Conservation (phyloP, 2,113 vertebrate species). For the Nipponia nippon region DNA sequence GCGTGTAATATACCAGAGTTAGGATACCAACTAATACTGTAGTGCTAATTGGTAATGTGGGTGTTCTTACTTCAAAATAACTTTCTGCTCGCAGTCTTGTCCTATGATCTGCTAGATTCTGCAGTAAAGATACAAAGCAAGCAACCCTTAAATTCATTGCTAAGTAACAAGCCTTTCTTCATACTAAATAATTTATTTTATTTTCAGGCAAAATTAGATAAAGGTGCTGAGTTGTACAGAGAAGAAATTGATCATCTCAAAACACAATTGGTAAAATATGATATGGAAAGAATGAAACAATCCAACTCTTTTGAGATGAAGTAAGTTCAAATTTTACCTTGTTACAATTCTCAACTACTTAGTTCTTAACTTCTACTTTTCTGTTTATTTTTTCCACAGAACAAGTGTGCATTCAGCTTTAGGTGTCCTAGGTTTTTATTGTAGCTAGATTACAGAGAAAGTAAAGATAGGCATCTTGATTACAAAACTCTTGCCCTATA, state of each 20-base stretch:
- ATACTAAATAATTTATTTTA: not conserved
- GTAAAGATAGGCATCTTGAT: not conserved
- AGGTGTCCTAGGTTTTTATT: not conserved
- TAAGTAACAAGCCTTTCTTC: not conserved
- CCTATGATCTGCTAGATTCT: too few relatives aligned
- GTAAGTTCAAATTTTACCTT: slow-evolving; percentile 71
- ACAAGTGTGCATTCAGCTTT: not conserved
- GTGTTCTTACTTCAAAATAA: not conserved
- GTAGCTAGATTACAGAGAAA: not conserved
- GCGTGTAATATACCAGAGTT: too few relatives aligned
- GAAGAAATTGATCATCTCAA: slow-evolving; percentile 80
- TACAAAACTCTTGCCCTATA: not conserved
- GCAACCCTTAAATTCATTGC: not conserved
- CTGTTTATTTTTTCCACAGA: not conserved
- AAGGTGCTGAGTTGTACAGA: slow-evolving; percentile 69
- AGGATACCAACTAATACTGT: not conserved
- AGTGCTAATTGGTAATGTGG: not conserved
- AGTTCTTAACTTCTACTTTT: not conserved
- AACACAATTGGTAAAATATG: slow-evolving; percentile 75
- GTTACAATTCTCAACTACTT: not conserved
- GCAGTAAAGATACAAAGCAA: not conserved
- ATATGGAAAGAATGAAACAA: slow-evolving; percentile 78
- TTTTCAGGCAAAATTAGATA: slow-evolving; percentile 68
- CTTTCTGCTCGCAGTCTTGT: not conserved
- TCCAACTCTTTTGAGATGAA: slow-evolving; percentile 73